Evolutionary conservation across 2,888 invertebrate genomes (phyloP).

Genomic region (Diarsia mendica): DNA sequence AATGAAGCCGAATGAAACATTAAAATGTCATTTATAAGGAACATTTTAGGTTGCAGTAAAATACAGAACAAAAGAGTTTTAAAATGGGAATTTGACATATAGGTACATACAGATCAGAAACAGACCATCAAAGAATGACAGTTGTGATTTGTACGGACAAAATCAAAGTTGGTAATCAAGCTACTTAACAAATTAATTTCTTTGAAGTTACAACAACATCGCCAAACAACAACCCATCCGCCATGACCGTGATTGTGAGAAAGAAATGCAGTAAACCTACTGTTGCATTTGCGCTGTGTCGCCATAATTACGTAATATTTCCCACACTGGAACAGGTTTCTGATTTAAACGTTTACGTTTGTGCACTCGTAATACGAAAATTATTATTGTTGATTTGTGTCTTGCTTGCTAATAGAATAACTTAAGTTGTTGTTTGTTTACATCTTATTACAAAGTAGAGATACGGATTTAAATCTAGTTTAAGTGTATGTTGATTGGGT

Average conservation of each 20-base stretch:
- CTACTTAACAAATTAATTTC: too few relatives aligned
- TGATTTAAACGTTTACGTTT: slow-evolving; percentile 62
- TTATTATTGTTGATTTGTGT: slow-evolving; percentile 60
- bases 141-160: background rate
- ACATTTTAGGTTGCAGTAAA: background rate
- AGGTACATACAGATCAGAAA: background rate
- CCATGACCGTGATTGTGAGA: slow-evolving; percentile 37
- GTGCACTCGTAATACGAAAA: slow-evolving; percentile 66
- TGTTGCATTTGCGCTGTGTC: slow-evolving; percentile 62
- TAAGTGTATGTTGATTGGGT: slow-evolving; percentile 8
- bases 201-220: background rate
- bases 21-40: background rate
- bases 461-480: slow-evolving; percentile 17
- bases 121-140: background rate
- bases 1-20: background rate
- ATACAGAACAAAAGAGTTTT: background rate
- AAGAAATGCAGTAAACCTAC: slow-evolving; percentile 59
- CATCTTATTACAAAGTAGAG: slow-evolving; percentile 21
- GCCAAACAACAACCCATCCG: background rate
- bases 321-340: slow-evolving; percentile 68
- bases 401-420: slow-evolving; percentile 47
- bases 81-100: background rate
- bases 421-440: slow-evolving; percentile 40
- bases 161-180: background rate
- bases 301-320: slow-evolving; percentile 68